Evolutionary conservation across 1,140 invertebrate species (phyloP).

Genomic region (Micrasema minimum): DNA sequence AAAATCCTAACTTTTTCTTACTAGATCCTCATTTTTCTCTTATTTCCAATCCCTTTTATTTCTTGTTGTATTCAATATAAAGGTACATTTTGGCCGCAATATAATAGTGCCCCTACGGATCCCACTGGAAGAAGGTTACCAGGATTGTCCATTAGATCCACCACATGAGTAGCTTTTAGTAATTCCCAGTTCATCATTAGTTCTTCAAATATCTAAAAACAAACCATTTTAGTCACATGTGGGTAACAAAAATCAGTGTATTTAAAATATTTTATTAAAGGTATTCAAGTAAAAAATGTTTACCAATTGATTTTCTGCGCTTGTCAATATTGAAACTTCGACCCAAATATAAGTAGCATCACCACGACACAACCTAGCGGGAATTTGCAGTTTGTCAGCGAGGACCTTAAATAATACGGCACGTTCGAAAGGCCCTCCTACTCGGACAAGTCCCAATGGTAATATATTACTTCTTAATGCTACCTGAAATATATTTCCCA

Average conservation of each 20-base stretch:
- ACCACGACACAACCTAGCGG: slow-evolving; percentile 67
- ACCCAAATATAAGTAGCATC: slow-evolving; percentile 70
- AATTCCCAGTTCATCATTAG: slow-evolving; percentile 57
- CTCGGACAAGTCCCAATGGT: slow-evolving; percentile 69
- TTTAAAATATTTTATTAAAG: neutral
- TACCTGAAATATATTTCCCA: slow-evolving; percentile 23
- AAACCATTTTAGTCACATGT: neutral
- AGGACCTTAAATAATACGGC: slow-evolving; percentile 75
- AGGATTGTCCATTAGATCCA: slow-evolving; percentile 69
- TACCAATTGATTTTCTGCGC: neutral
- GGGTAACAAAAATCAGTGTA: too few species aligned
- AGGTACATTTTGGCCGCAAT: slow-evolving; percentile 5
- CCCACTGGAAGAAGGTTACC: slow-evolving; percentile 59
- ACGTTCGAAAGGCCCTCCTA: slow-evolving; percentile 71
- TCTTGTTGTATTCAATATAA: neutral
- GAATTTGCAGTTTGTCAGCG: slow-evolving; percentile 71
- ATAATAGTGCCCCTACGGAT: slow-evolving; percentile 9
- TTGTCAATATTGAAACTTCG: slow-evolving; percentile 64
- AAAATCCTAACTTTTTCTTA: too few species aligned
- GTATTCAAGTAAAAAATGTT: neutral
- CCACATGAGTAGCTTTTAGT: slow-evolving; percentile 69
- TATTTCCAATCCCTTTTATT: neutral
- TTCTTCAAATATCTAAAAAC: slow-evolving; percentile 23
- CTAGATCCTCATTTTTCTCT: too few species aligned
- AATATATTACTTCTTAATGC: slow-evolving; percentile 63